Percentiles rank a stretch among this genome's conserved stretches.
These are phyloP conservation scores for Sebastes vulpes DNA, from an alignment of 2,797 vertebrate species.

Conservation along the genomic window DNA sequence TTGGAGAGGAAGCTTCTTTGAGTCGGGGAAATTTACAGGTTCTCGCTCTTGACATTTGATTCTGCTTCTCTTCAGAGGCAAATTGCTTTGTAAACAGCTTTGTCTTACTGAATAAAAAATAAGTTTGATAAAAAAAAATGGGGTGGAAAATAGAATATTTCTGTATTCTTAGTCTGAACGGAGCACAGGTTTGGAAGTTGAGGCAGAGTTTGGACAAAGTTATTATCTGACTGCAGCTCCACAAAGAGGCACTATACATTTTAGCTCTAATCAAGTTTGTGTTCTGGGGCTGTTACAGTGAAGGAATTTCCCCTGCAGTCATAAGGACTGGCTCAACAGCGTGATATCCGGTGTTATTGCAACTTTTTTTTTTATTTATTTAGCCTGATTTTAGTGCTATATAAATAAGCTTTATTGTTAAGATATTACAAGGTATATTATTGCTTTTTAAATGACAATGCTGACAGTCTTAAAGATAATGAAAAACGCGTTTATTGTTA, in stretches of 20 bases:
- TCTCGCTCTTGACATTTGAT: not conserved
- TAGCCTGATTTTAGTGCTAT: too few relatives aligned
- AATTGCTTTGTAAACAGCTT: constrained; percentile 7
- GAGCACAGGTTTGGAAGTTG: not conserved
- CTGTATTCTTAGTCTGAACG: not conserved
- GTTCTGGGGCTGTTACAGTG: not conserved
- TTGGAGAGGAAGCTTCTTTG: constrained; percentile 24
- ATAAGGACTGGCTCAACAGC: too few relatives aligned
- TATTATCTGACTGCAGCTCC: not conserved
- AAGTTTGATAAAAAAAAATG: not conserved
- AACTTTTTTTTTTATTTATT: too few relatives aligned
- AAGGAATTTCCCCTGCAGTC: too few relatives aligned
- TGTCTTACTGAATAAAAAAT: not conserved
- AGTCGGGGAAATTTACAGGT: not conserved
- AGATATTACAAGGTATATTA: too few relatives aligned
- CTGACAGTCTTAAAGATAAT: too few relatives aligned
- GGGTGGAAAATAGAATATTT: not conserved
- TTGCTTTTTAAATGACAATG: too few relatives aligned
- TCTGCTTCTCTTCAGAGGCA: not conserved
- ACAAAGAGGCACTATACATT: not conserved
- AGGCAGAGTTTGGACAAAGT: not conserved
- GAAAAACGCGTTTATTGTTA: too few relatives aligned
- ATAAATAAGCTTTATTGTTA: too few relatives aligned
- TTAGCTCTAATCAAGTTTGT: not conserved
- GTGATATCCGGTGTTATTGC: too few relatives aligned